Conservation (phyloP, 2,888 invertebrate species). For the Liodrosophila aerea region DNA sequence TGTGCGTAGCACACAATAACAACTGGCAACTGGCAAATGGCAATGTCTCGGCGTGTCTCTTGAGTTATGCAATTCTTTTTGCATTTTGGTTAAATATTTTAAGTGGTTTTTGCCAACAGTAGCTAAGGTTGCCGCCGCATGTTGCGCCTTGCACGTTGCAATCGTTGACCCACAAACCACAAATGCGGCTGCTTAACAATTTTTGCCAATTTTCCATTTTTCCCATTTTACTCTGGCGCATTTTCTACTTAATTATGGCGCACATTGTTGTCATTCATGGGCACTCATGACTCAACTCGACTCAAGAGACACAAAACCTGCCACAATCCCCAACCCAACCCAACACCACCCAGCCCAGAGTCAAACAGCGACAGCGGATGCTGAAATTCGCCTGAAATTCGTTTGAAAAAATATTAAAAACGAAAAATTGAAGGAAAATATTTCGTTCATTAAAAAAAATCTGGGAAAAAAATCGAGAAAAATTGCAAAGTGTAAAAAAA, state of each 20-base stretch:
- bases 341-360: background rate
- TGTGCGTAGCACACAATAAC: slow-evolving; percentile 37
- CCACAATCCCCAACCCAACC: background rate
- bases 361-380: slow-evolving; percentile 26
- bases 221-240: slow-evolving; percentile 49
- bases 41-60: slow-evolving; percentile 19
- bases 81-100: slow-evolving; percentile 60
- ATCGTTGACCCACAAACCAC: slow-evolving; percentile 57
- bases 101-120: slow-evolving; percentile 72
- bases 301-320: background rate
- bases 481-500: slow-evolving; percentile 25
- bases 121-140: slow-evolving; percentile 51
- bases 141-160: too few relatives aligned
- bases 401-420: slow-evolving; percentile 37
- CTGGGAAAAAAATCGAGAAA: slow-evolving; percentile 1
- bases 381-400: slow-evolving; percentile 54
- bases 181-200: slow-evolving; percentile 15
- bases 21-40: slow-evolving; percentile 15
- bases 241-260: slow-evolving; percentile 65
- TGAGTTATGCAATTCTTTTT: slow-evolving; percentile 66
- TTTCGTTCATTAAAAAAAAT: slow-evolving; percentile 28
- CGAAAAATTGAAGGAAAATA: slow-evolving; percentile 22
- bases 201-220: slow-evolving; percentile 40
- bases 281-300: background rate
- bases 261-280: slow-evolving; percentile 63